Evolutionary conservation across 92 coral and sea anemone genomes (phyloP).

Genomic region (Montipora capitata): DNA sequence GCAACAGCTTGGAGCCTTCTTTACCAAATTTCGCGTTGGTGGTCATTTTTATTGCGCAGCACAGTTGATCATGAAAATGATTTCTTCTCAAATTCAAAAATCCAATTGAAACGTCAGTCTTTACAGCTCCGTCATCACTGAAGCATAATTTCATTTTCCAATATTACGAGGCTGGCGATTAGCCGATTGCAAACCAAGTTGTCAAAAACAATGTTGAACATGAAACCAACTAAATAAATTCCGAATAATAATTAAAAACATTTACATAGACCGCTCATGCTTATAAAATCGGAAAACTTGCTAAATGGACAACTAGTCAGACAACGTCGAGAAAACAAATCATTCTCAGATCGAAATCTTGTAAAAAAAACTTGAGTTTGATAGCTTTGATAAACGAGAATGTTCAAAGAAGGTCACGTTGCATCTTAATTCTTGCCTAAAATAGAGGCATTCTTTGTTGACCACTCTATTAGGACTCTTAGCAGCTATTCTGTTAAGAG

Average conservation of each 20-base stretch:
- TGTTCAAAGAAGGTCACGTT: neutral
- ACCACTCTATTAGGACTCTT: too few species aligned
- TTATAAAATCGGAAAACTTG: neutral
- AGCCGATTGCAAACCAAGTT: constrained; percentile 37
- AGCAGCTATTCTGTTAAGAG: neutral
- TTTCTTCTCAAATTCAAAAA: neutral
- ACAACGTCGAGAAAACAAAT: neutral
- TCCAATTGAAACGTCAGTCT: neutral
- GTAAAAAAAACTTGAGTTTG: neutral
- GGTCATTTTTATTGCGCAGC: constrained; percentile 11
- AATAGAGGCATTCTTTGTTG: constrained; percentile 2
- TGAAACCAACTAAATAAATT: constrained; percentile 7
- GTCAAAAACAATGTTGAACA: neutral
- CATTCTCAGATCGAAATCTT: neutral
- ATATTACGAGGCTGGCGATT: neutral
- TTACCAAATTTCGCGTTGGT: constrained; percentile 1
- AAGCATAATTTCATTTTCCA: neutral
- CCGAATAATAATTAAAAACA: constrained; percentile 36
- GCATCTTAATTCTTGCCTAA: constrained; percentile 8
- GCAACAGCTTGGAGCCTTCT: constrained; percentile 36
- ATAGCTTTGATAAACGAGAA: neutral
- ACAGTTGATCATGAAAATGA: neutral
- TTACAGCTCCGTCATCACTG: constrained; percentile 1
- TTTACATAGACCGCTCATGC: neutral
- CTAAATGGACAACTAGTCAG: neutral